Conservation (phyloP, 1,140 invertebrate genomes). For the Vanessa atalanta region DNA sequence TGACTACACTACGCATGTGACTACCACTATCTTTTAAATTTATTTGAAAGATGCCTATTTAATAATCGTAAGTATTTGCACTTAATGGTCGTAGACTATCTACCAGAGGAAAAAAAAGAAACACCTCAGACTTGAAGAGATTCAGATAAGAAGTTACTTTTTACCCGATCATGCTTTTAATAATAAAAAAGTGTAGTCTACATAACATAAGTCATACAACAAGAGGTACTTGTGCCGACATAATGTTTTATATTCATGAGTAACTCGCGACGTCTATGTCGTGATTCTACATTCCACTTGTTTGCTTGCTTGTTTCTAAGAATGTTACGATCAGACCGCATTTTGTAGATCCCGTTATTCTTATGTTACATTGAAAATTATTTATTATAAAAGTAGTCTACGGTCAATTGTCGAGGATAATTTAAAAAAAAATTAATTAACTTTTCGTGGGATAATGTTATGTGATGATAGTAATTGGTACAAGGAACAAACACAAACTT, state of each 20-base stretch:
- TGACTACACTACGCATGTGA: too few species aligned
- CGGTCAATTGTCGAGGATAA: not conserved
- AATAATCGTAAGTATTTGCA: too few species aligned
- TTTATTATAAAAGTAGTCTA: slow-evolving; percentile 2
- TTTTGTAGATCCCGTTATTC: slow-evolving; percentile 43
- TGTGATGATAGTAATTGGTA: too few species aligned
- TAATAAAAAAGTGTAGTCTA: not conserved
- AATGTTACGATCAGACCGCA: slow-evolving; percentile 48
- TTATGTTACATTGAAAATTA: slow-evolving; percentile 32
- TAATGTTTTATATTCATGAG: slow-evolving; percentile 61
- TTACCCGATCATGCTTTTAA: not conserved
- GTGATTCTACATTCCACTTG: slow-evolving; percentile 63
- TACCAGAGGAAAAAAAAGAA: too few species aligned
- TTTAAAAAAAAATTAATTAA: not conserved
- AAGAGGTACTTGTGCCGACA: slow-evolving; percentile 30
- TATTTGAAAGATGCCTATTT: too few species aligned
- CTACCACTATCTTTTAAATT: too few species aligned
- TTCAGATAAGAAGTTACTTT: not conserved
- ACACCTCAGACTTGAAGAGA: not conserved
- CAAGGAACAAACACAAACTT: too few species aligned
- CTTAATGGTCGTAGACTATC: too few species aligned
- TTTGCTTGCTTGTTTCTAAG: slow-evolving; percentile 54
- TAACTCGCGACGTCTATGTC: slow-evolving; percentile 50
- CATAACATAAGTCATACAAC: slow-evolving; percentile 29
- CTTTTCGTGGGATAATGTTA: not conserved